Conservation (phyloP, 92 coral and sea anemone genomes). For the Porites cylindrica region DNA sequence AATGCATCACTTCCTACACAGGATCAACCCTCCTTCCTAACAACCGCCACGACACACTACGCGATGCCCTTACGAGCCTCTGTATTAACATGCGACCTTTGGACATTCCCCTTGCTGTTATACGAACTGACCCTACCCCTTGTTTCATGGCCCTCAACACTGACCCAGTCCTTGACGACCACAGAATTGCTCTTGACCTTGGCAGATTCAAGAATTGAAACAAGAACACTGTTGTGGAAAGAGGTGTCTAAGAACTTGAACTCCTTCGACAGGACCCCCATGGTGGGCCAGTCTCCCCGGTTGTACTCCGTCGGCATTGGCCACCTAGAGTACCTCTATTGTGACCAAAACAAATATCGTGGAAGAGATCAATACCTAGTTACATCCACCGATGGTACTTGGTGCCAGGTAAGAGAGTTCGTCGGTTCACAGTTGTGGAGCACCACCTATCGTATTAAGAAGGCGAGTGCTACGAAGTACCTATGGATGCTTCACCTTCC, state of each 20-base stretch:
- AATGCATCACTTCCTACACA: not conserved
- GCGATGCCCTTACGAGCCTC: not conserved
- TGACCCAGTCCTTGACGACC: not conserved
- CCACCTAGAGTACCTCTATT: not conserved
- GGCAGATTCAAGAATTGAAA: no score
- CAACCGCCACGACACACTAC: not conserved
- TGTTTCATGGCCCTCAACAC: not conserved
- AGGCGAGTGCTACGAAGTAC: no score
- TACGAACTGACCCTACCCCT: not conserved
- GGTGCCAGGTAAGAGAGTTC: not conserved
- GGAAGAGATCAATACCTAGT: not conserved
- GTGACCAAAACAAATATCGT: not conserved
- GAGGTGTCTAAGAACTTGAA: no score
- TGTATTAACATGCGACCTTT: not conserved
- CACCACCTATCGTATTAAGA: no score
- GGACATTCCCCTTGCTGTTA: not conserved
- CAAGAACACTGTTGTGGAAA: no score
- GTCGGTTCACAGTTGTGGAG: no score
- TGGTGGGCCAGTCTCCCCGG: not conserved
- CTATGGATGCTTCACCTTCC: no score
- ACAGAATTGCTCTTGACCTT: no score
- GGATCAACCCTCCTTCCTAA: not conserved
- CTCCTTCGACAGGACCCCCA: no score
- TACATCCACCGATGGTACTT: not conserved
- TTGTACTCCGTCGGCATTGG: not conserved